Conservation (phyloP, 23 tunicate genomes). For the Diplosoma virens region DNA sequence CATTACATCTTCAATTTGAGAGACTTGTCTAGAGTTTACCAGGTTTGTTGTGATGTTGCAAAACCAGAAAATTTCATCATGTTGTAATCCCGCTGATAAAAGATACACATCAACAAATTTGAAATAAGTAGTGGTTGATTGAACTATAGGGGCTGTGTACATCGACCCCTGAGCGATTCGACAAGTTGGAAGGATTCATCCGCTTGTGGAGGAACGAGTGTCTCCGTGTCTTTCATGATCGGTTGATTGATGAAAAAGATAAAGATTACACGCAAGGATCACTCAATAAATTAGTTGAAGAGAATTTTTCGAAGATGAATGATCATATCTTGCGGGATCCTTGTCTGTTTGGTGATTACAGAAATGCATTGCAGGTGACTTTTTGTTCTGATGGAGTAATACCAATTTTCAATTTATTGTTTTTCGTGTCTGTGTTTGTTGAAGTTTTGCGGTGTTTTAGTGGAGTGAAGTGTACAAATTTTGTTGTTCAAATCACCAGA, state of each 20-base stretch:
- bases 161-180: slow-evolving; percentile 90
- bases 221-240: slow-evolving; percentile 96
- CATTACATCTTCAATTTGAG: slow-evolving; percentile 98
- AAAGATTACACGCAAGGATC: slow-evolving; percentile 58
- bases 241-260: slow-evolving; percentile 85
- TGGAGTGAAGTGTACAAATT: too few species aligned
- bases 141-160: slow-evolving; percentile 75
- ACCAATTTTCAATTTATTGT: background rate
- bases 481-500: too few species aligned
- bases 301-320: slow-evolving; percentile 57
- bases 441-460: too few species aligned
- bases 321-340: slow-evolving; percentile 79
- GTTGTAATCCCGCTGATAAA: too few species aligned
- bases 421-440: background rate
- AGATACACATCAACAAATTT: too few species aligned
- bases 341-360: slow-evolving; percentile 85
- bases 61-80: too few species aligned
- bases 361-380: slow-evolving; percentile 86
- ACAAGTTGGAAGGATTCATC: slow-evolving; percentile 60
- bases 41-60: slow-evolving; percentile 50
- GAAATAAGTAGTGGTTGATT: background rate
- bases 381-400: background rate
- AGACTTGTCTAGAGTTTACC: slow-evolving; percentile 95
- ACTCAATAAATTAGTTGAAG: slow-evolving; percentile 52
- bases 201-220: slow-evolving; percentile 99